These are phyloP conservation scores for Polypedilum pembai DNA, from an alignment of 1,140 invertebrate species.

Conservation along the genomic window DNA sequence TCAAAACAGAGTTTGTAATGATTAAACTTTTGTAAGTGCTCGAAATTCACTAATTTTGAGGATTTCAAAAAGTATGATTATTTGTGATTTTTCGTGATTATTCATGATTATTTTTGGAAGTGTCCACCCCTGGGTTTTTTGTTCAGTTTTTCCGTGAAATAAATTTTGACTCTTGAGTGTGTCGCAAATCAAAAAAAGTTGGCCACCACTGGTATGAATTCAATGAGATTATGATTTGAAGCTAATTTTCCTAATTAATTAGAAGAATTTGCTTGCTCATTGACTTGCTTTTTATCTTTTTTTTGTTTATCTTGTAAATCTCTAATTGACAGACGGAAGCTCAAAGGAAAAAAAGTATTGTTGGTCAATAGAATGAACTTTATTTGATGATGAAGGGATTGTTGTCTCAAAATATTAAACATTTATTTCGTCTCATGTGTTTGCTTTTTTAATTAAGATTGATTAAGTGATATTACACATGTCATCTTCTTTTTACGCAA, in stretches of 20 bases:
- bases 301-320: background rate
- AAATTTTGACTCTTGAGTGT: too few species aligned
- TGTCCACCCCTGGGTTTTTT: too few species aligned
- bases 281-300: background rate
- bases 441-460: slow-evolving; percentile 5
- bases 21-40: too few species aligned
- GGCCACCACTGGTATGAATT: too few species aligned
- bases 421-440: background rate
- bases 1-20: too few species aligned
- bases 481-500: background rate
- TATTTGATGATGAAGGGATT: background rate
- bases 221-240: background rate
- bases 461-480: background rate
- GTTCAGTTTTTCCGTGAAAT: too few species aligned
- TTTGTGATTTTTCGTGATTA: too few species aligned
- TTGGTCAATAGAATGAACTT: background rate
- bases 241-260: slow-evolving; percentile 14
- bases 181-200: too few species aligned
- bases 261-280: background rate
- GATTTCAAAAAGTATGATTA: too few species aligned
- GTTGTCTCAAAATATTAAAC: background rate
- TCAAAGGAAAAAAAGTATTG: background rate
- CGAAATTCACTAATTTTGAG: too few species aligned
- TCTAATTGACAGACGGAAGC: background rate
- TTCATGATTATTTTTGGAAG: too few species aligned